A percentile compares a stretch with the other conserved stretches of the same genome.
Conservation (phyloP, 1,140 invertebrate genomes). For the Drosophila repletoides region DNA sequence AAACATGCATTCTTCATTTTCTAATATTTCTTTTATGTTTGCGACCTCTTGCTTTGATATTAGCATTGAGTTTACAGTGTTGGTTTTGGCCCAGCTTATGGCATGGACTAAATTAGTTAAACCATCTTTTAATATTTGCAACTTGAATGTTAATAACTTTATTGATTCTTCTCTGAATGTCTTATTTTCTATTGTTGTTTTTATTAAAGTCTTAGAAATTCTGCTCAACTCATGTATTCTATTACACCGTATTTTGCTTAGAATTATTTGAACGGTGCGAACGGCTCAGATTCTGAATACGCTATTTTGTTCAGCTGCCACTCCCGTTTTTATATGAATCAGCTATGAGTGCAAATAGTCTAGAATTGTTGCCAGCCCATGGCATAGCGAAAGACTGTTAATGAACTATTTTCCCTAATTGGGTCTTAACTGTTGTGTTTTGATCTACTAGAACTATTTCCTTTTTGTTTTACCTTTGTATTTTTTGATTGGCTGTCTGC, state of each 20-base stretch:
- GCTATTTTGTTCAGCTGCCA: neutral
- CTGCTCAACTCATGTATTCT: no score
- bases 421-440: neutral
- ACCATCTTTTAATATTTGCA: slow-evolving; percentile 15
- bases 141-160: slow-evolving; percentile 17
- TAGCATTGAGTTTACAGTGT: slow-evolving; percentile 17
- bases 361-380: neutral
- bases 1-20: slow-evolving; percentile 2
- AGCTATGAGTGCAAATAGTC: slow-evolving; percentile 3
- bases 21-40: slow-evolving; percentile 9
- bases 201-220: slow-evolving; percentile 7
- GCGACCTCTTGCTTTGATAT: slow-evolving; percentile 2
- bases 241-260: no score
- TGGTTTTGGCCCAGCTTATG: slow-evolving; percentile 11
- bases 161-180: neutral
- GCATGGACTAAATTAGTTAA: slow-evolving; percentile 1
- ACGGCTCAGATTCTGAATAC: neutral
- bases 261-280: no score
- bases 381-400: neutral
- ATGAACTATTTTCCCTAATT: slow-evolving; percentile 7
- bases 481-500: neutral
- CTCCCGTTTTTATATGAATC: neutral
- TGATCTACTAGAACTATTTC: neutral
- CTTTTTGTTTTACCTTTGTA: slow-evolving; percentile 14
- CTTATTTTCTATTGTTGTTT: slow-evolving; percentile 1